These are phyloP conservation scores for Peromyscus polionotus DNA, from an alignment of 2,113 vertebrate genomes.

Conservation along the genomic window DNA sequence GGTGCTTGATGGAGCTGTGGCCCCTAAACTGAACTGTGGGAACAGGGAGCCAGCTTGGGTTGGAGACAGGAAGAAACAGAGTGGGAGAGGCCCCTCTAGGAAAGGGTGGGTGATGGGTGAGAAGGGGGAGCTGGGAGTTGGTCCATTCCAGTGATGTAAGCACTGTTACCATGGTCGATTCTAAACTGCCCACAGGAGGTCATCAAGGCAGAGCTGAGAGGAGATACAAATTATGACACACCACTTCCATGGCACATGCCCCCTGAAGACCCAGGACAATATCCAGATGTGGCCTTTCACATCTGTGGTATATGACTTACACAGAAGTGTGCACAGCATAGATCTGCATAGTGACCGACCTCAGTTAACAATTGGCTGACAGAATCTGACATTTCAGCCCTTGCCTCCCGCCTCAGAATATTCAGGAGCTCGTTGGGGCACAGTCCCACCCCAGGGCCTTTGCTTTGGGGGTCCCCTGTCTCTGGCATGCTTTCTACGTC, in stretches of 20 bases:
- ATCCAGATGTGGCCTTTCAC: neutral
- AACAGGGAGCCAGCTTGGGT: neutral
- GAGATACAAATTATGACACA: accelerated
- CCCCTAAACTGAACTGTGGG: neutral
- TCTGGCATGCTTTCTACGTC: neutral
- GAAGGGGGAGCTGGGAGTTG: neutral
- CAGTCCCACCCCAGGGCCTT: neutral
- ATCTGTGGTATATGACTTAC: neutral
- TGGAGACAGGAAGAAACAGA: neutral
- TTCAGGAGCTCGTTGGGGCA: neutral
- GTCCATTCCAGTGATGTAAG: neutral
- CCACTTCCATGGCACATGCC: accelerated
- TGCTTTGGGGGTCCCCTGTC: no score
- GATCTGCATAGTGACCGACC: neutral
- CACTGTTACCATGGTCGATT: neutral
- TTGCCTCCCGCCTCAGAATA: neutral
- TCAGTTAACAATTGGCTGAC: neutral
- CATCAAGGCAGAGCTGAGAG: neutral
- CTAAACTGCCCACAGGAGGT: neutral
- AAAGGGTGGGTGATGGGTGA: neutral
- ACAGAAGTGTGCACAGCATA: neutral
- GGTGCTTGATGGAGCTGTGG: neutral
- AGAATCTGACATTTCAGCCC: neutral
- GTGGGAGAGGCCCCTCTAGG: neutral
- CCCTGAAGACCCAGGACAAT: neutral